A percentile compares a stretch with the other conserved stretches of the same genome.
Evolutionary conservation across 2,113 vertebrate species (phyloP).

Genomic region (Chloebia gouldiae): DNA sequence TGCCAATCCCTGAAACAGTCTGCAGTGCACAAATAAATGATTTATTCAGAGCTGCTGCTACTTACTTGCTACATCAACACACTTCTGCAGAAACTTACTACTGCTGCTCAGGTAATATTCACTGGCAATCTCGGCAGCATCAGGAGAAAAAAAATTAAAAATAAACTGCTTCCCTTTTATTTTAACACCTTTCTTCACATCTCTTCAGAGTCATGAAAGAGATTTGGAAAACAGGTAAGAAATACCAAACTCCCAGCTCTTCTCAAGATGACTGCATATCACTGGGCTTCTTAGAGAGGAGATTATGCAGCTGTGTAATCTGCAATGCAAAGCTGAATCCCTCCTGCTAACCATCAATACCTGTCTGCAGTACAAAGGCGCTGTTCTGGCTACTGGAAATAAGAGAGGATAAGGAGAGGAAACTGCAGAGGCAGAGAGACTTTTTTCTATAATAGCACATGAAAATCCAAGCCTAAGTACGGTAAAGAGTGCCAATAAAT

Average conservation of each 20-base stretch:
- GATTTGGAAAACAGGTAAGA: conserved; percentile 11
- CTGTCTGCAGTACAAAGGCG: not conserved
- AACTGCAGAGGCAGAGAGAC: not conserved
- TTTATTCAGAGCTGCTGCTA: conserved; percentile 62
- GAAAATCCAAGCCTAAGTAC: conserved; percentile 2
- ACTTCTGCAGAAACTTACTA: conserved; percentile 34
- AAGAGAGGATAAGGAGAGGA: not conserved
- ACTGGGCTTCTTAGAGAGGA: not conserved
- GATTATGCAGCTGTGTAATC: conserved; percentile 23
- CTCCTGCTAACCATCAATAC: not conserved
- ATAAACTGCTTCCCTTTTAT: conserved; percentile 2
- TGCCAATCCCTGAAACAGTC: conserved; percentile 61
- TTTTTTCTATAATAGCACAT: not conserved
- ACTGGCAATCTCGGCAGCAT: conserved; percentile 4
- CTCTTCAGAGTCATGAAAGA: conserved; percentile 18
- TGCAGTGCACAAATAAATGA: conserved; percentile 65
- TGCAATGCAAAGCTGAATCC: conserved; percentile 16
- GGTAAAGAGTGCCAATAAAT: not conserved
- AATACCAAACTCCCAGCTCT: not conserved
- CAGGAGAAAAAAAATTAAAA: not conserved
- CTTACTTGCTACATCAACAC: conserved; percentile 57
- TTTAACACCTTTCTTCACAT: not conserved
- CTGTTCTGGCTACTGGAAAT: conserved; percentile 5
- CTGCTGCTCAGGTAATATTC: conserved; percentile 30
- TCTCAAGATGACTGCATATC: not conserved